Evolutionary conservation across 1,140 invertebrate genomes (phyloP), one percentile per base, ranked within the genome.

Genomic region (Lepeophtheirus salmonis): DNA sequence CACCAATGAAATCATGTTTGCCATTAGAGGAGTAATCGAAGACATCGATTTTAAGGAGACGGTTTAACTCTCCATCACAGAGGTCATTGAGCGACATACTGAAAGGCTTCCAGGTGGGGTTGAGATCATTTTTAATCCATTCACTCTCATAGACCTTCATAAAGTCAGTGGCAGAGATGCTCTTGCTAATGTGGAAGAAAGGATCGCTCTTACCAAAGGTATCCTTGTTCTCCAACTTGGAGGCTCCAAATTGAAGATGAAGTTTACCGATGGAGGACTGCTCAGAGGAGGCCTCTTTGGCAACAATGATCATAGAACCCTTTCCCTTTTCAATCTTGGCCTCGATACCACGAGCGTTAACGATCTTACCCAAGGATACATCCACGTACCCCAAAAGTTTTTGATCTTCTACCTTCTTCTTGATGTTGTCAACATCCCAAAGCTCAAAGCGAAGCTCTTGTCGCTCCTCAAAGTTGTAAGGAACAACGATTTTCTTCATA

Each of bases 141-240:
- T 78, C 76, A 18, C 75, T 77, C 67, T 75, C 70, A 64, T 77
- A 74, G 23, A 77, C 75, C 14, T 75, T 68, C 18, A 74, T 71
- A 64, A 67, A 75, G 10, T 73, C 73, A 60, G 68, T 68, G 66
- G 76, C 73, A 55, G 76, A 72, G 65, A 73, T 73, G 16, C 67
- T 64, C 58, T 73, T 67, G 57, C 70, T 70, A 65, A 79, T 74
- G 22, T 72, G 67, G 16, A 79, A 64, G 66, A 75, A 79, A 3
- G 77, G 75, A 66, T 78, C 76, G 26, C 73, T 75, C 65, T 77
- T 77, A 41, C 75, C 74, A 65, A 78, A 76, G 48, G 72, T 73
- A 64, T 76, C 74, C 63, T 76, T 77, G 64, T 77, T 76, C 61
- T 77, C 74, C 51, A 79, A 63, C 13, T 73, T 71, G 25, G 64